Percentiles rank a stretch among this genome's conserved stretches.
phyloP scores from a whole-genome alignment of 2,797 vertebrate species.

The Labeo calbasu region DNA sequence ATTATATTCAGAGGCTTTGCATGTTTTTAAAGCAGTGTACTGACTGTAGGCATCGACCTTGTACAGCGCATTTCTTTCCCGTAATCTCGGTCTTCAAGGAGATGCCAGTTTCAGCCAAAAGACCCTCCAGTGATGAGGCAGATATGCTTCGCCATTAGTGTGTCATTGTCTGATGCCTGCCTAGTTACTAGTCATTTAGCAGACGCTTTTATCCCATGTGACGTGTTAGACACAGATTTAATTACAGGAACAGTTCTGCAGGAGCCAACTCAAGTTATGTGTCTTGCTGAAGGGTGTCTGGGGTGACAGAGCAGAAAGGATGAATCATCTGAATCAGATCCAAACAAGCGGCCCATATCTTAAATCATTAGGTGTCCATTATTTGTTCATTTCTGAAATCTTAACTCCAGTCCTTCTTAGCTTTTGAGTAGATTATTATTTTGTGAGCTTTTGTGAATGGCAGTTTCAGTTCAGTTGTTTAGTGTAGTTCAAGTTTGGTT shows the following conservation, averaged over 20 bases:
- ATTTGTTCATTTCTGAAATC: too few relatives aligned
- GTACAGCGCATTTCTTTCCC: neutral
- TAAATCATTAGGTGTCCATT: neutral
- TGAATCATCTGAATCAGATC: neutral
- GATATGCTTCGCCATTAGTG: conserved; percentile 25
- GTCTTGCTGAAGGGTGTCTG: conserved; percentile 4
- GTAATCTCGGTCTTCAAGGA: conserved; percentile 25
- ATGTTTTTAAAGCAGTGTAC: neutral
- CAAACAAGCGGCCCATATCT: neutral
- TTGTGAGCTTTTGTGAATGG: neutral
- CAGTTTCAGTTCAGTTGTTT: neutral
- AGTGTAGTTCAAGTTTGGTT: neutral
- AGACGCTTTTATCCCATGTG: conserved; percentile 32
- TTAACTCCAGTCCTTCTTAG: neutral
- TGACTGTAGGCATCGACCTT: conserved; percentile 19
- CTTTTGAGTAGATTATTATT: neutral
- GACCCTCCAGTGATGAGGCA: neutral
- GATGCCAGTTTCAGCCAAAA: neutral
- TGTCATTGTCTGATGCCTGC: conserved; percentile 35
- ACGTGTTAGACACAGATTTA: conserved; percentile 16
- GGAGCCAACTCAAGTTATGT: conserved; percentile 3
- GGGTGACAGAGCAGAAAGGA: conserved; percentile 1
- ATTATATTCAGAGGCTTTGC: conserved; percentile 24
- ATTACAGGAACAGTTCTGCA: conserved; percentile 17
- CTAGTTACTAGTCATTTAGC: conserved; percentile 40